These are phyloP conservation scores for Petromus typicus DNA, from an alignment of 2,113 vertebrate genomes.

Conservation along the genomic window DNA sequence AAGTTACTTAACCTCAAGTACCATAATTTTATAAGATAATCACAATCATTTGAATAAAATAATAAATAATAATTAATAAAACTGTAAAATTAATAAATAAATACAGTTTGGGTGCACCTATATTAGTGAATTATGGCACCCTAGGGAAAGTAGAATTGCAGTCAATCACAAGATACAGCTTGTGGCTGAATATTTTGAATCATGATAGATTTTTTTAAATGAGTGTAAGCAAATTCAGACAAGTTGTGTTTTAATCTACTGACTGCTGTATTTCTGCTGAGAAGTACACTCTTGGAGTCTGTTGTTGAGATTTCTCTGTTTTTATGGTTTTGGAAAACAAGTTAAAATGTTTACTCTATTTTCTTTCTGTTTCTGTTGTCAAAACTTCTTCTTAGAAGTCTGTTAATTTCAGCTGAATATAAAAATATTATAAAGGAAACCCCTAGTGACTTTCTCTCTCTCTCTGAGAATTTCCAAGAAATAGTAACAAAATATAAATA, in stretches of 20 bases:
- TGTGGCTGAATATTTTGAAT: background rate
- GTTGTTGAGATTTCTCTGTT: background rate
- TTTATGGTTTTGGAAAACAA: background rate
- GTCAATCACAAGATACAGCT: background rate
- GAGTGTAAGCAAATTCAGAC: background rate
- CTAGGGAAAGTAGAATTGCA: background rate
- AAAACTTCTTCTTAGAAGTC: background rate
- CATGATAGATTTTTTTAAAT: background rate
- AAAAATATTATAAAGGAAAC: background rate
- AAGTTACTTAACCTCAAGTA: constrained; percentile 41
- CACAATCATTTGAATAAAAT: constrained; percentile 1
- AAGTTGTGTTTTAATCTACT: background rate
- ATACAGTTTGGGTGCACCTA: background rate
- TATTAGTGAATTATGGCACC: background rate
- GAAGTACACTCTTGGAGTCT: background rate
- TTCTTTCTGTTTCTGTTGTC: background rate
- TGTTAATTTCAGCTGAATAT: background rate
- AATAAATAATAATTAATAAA: background rate
- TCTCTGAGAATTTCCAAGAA: background rate
- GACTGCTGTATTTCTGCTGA: background rate
- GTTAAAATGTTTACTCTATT: background rate
- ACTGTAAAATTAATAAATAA: background rate
- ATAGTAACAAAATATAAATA: background rate
- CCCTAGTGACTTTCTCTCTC: accelerated
- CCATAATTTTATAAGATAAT: background rate